Conservation (phyloP, 2,113 vertebrate species). For the Rhinolophus sinicus region DNA sequence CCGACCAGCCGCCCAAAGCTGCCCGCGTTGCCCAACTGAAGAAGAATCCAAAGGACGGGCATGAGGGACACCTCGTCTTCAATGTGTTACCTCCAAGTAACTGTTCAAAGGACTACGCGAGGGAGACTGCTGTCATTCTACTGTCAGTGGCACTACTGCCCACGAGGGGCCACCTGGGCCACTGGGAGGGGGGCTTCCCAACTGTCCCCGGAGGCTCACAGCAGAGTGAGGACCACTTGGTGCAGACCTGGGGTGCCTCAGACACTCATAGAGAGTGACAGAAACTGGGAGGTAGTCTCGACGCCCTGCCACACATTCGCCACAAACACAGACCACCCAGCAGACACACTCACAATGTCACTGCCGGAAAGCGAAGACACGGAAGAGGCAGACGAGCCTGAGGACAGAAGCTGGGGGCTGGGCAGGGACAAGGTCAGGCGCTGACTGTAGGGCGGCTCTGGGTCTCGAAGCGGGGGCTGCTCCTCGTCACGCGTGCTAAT, state of each 20-base stretch:
- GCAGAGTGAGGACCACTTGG: no score
- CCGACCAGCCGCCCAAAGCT: no score
- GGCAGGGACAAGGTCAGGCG: slow-evolving; percentile 92
- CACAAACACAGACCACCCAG: slow-evolving; percentile 64
- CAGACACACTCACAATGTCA: slow-evolving; percentile 94
- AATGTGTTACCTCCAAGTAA: neutral
- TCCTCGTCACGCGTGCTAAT: slow-evolving; percentile 77
- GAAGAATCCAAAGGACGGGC: fast-evolving
- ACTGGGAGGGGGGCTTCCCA: neutral
- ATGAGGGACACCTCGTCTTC: neutral
- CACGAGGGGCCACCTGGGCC: neutral
- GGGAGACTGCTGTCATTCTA: no score
- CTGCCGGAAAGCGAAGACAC: slow-evolving; percentile 96
- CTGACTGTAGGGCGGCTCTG: slow-evolving; percentile 87
- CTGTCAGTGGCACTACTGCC: fast-evolving
- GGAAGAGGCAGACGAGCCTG: slow-evolving; percentile 91
- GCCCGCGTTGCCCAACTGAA: neutral
- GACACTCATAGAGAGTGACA: neutral
- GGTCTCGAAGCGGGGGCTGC: slow-evolving; percentile 86
- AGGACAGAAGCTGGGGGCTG: slow-evolving; percentile 90
- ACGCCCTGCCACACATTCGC: fast-evolving
- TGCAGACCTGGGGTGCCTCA: neutral
- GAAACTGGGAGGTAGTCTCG: no score
- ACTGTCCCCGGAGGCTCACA: fast-evolving
- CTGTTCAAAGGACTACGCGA: neutral